Base-by-base conservation (phyloP, 1,140 invertebrate species). In the Popillia japonica region DNA sequence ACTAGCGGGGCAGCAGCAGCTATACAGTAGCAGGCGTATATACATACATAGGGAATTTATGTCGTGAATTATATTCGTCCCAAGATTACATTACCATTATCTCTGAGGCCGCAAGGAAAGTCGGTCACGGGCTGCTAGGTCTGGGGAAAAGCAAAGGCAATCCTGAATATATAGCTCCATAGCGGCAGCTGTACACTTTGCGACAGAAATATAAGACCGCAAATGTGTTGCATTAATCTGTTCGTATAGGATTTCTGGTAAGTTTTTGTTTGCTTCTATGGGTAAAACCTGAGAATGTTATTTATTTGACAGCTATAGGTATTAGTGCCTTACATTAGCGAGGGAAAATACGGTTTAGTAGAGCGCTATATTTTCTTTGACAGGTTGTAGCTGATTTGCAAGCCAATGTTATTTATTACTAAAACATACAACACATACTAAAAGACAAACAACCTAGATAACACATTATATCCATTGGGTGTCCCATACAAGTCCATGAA, bases 51-150 rank as follows among this genome's bases (percentile, higher is more conserved):
- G 76, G 77, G 80, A 82, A 84, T 84, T 84, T 84, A 84, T 83
- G 83, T 80, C 77, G 78, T 81, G 83, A 84, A 82, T 84, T 84
- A 84, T 84, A 84, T 84, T 84, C 83, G 83, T 83, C 83, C 82
- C 83, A 84, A 84, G 83, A 84, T 84, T 84, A 84, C 82, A 84
- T 84, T 84, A 84, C 82, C 82, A 84, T 84, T 84, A 84, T 84
- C 83, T 83, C 79, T 61, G 78, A 79, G 81, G 80, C 81, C 80
- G 78, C 81, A 80, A 80, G 81, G 79, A 81, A 79, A 68, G 61
- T 68, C 61, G 79, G 79, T 77, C 23, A 42, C 41, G 77, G 64
- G 68, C 48, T 27, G 20, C 17, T 22, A 14, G 20, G 61, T 17
- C 17, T 14, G 48, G 11, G 48, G 48, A 17, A 55, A 10, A 22